Evolutionary conservation across 2,797 vertebrate species (phyloP), one percentile per base, ranked within the genome.

Genomic region (Hippoglossus hippoglossus): DNA sequence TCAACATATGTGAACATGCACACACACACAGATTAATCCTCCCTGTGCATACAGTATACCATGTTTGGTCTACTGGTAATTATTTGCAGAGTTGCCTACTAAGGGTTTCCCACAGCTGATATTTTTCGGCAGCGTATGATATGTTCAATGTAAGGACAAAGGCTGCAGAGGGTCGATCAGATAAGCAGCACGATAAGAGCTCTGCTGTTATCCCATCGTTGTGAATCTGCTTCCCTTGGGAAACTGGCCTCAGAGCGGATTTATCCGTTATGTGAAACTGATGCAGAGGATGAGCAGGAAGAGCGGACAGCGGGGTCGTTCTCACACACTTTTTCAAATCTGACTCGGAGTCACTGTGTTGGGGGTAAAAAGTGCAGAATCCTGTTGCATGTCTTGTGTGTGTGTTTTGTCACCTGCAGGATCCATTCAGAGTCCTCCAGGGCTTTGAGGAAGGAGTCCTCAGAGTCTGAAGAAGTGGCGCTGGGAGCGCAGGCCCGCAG

Each of bases 401-500:
- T 61, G 39, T 34, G 53, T 66, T 79, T 6, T 81, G 13, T 79
- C 93, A 99, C 98, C 96, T 99, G 98, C 82, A 95, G 91, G 78
- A 98, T 96, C 98, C 98, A 99, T 75, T 99, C 98, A 0, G 97
- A 98, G 63, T 99, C 97, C 88, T 96, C 97, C 77, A 99, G 86
- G 0, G 94, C 95, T 93, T 96, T 98, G 56, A 98, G 95, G 92
- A 99, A 99, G 4, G 97, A 96, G 83, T 97, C 94, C 62, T 98
- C 96, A 0, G 95, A 91, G 81, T 98, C 96, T 0, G 95, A 91
- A 5, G 96, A 93, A 57, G 93, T 94, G 67, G 95, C 93, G 76
- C 97, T 99, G 75, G 98, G 98, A 75, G 97, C 94, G 72, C 97
- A 99, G 58, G 97, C 97, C 82, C 97, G 94, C 91, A 99, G 95